phyloP scores from a whole-genome alignment of 2,797 vertebrate species.

The Mormyrus hasselquistii region DNA sequence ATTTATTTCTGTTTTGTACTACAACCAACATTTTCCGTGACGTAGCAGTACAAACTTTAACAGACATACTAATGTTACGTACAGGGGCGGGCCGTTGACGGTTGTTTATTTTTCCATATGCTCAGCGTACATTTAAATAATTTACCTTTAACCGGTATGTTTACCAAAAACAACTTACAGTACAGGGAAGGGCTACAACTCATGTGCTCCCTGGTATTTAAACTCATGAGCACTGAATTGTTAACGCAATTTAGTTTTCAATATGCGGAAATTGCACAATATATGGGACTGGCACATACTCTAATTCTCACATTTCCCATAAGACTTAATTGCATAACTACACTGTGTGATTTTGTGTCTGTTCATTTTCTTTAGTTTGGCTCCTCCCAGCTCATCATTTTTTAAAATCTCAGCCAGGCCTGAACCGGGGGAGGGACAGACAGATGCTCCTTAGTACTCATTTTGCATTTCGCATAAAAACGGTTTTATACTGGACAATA shows the following conservation, averaged over 20 bases:
- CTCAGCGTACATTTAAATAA: neutral
- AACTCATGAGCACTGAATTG: neutral
- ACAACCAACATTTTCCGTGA: neutral
- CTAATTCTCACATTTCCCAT: neutral
- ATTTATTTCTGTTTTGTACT: neutral
- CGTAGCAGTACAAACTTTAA: neutral
- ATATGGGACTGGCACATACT: neutral
- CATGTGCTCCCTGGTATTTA: neutral
- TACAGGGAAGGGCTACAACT: neutral
- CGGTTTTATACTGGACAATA: neutral
- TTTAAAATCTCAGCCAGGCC: neutral
- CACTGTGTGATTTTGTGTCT: neutral
- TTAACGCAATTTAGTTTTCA: neutral
- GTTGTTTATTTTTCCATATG: neutral
- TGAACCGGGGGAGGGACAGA: neutral
- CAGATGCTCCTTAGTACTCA: neutral
- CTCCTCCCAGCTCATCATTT: neutral
- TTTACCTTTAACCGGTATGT: neutral
- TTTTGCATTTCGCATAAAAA: neutral
- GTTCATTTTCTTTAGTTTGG: neutral
- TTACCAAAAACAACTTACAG: neutral
- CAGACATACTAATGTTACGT: neutral
- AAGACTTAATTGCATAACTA: neutral
- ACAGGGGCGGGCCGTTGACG: neutral
- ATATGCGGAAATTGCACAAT: neutral